Base-by-base conservation (phyloP, 2,888 invertebrate species). In the Dione vanillae region DNA sequence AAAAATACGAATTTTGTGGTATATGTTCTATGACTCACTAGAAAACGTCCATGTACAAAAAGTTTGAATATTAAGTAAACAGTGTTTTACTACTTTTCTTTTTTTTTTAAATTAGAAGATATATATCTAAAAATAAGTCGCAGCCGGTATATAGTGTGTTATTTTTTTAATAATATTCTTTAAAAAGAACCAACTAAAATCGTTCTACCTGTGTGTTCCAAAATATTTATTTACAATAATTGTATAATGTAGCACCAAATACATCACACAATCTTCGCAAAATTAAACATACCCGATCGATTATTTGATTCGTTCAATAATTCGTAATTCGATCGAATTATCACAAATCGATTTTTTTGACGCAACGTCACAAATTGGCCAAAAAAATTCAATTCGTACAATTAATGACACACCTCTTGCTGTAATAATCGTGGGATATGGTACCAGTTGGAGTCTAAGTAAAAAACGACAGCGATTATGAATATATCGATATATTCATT, bases 331-430 rank as follows among this genome's bases (percentile, higher is more conserved):
- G 83, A 83, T 83, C 82, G 82, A 83, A 90, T 90, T 91, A 78
- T 74, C 81, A 81, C 81, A 85, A 88, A 90, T 89, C 86, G 86
- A 90, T 90, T 90, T 89, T 88, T 87, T 86, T 78, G 84, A 85
- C 68, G 70, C 41, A 75, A 80, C 80, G 82, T 83, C 81, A 80
- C 80, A 79, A 82, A 82, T 83, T 83, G 83, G 69, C 81, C 83
- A 90, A 92, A 91, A 73, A 64, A 62, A 49, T 82, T 78, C 75
- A 76, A 84, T 85, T 84, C 83, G 83, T 80, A 82, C 89, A 91
- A 92, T 92, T 91, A 92, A 82, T 85, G 87, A 88, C 87, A 89
- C 87, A 90, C 87, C 89, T 88, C 86, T 90, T 82, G 82, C 74
- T 73, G 85, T 89, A 87, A 91, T 86, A 83, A 82, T 85, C 92